Evolutionary conservation across 1,140 invertebrate species (phyloP).

Genomic region (Mesaphorura yosii): DNA sequence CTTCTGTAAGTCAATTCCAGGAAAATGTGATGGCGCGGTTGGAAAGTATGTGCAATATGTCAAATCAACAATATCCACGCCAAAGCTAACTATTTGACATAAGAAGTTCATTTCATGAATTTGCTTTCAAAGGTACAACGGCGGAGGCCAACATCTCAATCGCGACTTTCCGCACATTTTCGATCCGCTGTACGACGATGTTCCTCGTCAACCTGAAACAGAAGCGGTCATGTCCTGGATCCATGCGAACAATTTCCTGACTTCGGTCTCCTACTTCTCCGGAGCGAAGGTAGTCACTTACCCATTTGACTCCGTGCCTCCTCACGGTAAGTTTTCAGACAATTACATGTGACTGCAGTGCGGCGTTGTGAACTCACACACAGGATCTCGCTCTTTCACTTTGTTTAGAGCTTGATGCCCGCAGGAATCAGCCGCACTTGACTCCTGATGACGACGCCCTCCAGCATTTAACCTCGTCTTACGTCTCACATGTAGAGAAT

Average conservation of each 20-base stretch:
- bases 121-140: constrained; percentile 16
- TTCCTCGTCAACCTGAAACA: constrained; percentile 17
- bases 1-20: constrained; percentile 14
- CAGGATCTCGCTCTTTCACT: not conserved
- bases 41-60: constrained; percentile 3
- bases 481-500: constrained; percentile 36
- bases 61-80: no score
- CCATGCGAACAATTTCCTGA: constrained; percentile 20
- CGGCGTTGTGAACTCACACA: not conserved
- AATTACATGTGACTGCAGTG: no score
- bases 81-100: not conserved
- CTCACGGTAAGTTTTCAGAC: not conserved
- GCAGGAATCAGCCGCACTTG: constrained; percentile 32
- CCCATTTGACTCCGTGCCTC: constrained; percentile 17
- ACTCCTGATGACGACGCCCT: constrained; percentile 48
- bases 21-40: not conserved
- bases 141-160: constrained; percentile 21
- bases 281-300: constrained; percentile 19
- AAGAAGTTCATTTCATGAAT: not conserved
- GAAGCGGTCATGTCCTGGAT: constrained; percentile 22
- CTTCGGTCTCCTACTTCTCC: constrained; percentile 19
- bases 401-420: not conserved
- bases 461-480: constrained; percentile 43
- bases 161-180: constrained; percentile 27
- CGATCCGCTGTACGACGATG: constrained; percentile 2